Evolutionary conservation across 2,888 invertebrate species (phyloP).

Genomic region (Hyppa rectilinea): DNA sequence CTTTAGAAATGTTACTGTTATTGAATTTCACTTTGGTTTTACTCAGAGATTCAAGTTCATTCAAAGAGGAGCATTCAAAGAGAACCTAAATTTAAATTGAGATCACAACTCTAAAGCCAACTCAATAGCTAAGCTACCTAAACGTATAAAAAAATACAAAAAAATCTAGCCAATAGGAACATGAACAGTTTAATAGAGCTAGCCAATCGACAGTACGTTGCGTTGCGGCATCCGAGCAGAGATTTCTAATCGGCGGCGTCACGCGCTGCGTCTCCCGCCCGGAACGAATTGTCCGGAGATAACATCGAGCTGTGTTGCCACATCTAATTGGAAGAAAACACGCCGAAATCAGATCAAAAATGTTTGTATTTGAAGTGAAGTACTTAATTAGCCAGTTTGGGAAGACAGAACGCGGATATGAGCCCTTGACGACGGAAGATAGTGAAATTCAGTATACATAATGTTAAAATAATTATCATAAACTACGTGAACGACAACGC

Average conservation of each 20-base stretch:
- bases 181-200: conserved; percentile 73
- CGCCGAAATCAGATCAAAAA: conserved; percentile 64
- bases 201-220: conserved; percentile 72
- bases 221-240: conserved; percentile 78
- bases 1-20: not conserved
- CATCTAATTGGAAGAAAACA: conserved; percentile 69
- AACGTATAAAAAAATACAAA: conserved; percentile 42
- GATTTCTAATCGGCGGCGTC: conserved; percentile 85
- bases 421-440: not conserved
- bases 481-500: not conserved
- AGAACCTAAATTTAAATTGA: conserved; percentile 4
- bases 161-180: conserved; percentile 65
- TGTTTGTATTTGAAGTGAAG: conserved; percentile 29
- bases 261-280: conserved; percentile 81
- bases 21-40: conserved; percentile 5
- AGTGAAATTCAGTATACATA: not conserved
- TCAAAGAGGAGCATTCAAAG: not conserved
- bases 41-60: not conserved
- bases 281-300: conserved; percentile 79
- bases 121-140: conserved; percentile 6
- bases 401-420: not conserved
- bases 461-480: not conserved
- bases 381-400: not conserved
- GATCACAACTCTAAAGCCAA: conserved; percentile 1
- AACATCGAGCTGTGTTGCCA: conserved; percentile 77